These are phyloP conservation scores for Osmoderma eremita DNA, from an alignment of 2,888 invertebrate genomes.

Conservation along the genomic window DNA sequence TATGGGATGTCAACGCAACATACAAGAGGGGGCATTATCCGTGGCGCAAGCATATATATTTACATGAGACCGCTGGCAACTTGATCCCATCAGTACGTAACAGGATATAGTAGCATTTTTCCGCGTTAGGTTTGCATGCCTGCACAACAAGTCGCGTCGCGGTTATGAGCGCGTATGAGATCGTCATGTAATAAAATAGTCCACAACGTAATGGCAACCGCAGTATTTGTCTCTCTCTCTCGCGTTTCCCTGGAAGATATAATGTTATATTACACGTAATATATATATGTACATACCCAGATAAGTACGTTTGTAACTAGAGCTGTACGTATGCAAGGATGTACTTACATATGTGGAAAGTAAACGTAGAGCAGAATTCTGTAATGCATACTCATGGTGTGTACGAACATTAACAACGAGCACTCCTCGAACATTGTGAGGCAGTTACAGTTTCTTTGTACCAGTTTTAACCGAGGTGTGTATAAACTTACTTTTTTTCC, in stretches of 20 bases:
- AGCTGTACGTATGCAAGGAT: too few relatives aligned
- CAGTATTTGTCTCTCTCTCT: too few relatives aligned
- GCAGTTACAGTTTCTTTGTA: conserved; percentile 28
- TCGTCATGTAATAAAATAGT: conserved; percentile 34
- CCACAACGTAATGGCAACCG: conserved; percentile 12
- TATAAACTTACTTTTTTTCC: too few relatives aligned
- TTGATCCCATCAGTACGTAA: conserved; percentile 20
- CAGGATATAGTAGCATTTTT: conserved; percentile 35
- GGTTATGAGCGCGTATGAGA: conserved; percentile 4
- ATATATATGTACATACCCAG: not conserved
- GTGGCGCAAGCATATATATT: not conserved
- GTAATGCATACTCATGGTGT: too few relatives aligned
- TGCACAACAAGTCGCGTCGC: conserved; percentile 6
- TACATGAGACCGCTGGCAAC: conserved; percentile 1
- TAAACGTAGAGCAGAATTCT: too few relatives aligned
- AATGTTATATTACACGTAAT: conserved; percentile 6
- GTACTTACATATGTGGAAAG: too few relatives aligned
- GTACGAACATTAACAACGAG: conserved; percentile 16
- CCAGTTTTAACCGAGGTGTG: not conserved
- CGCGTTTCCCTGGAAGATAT: conserved; percentile 12
- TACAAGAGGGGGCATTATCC: not conserved
- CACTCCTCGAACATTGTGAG: conserved; percentile 30
- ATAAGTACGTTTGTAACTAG: too few relatives aligned
- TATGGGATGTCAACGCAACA: too few relatives aligned
- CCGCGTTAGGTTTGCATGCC: conserved; percentile 31